These are phyloP conservation scores for Eriosoma lanigerum DNA, from an alignment of 1,140 invertebrate species.

Conservation along the genomic window DNA sequence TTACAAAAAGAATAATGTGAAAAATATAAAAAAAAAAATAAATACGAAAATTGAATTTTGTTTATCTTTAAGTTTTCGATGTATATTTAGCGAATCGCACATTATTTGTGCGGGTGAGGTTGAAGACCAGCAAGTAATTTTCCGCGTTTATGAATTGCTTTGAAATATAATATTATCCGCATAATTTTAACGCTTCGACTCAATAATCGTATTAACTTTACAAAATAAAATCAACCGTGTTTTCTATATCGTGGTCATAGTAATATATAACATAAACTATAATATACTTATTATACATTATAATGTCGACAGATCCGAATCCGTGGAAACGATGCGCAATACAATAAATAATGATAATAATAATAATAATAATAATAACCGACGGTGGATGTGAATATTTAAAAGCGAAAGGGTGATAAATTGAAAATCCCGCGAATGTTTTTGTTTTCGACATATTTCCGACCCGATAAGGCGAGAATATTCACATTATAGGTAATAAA, in stretches of 20 bases:
- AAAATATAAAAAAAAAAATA: neutral
- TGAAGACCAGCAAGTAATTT: conserved; percentile 38
- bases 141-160: conserved; percentile 24
- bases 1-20: too few species aligned
- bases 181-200: conserved; percentile 22
- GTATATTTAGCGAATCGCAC: neutral
- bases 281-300: too few species aligned
- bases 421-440: too few species aligned
- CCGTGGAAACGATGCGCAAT: conserved; percentile 25
- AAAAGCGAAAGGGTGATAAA: too few species aligned
- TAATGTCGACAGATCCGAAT: too few species aligned
- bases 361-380: neutral
- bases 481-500: too few species aligned
- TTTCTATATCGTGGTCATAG: neutral
- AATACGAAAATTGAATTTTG: neutral
- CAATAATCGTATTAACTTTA: neutral
- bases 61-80: neutral
- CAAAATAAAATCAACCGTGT: conserved; percentile 12
- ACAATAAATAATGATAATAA: too few species aligned
- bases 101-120: neutral
- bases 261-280: conserved; percentile 2
- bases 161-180: conserved; percentile 25
- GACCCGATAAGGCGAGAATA: too few species aligned
- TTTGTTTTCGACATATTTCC: too few species aligned
- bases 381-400: too few species aligned